These are phyloP conservation scores for Lacerta agilis DNA, from an alignment of 2,797 vertebrate genomes.

Conservation along the genomic window DNA sequence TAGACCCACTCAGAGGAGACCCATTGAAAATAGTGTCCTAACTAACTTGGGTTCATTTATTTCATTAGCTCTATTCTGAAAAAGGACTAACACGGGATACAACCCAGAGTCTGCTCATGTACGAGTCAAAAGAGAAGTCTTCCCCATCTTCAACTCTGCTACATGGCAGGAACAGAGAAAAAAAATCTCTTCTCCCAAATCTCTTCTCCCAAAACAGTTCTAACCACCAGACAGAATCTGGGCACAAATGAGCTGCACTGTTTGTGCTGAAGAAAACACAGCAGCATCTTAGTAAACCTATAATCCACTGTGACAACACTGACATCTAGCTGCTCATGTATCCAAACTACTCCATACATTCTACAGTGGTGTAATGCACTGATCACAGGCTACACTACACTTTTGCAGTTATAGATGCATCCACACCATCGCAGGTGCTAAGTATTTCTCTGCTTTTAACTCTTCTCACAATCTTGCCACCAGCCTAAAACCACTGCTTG, in stretches of 20 bases:
- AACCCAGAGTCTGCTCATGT: no score
- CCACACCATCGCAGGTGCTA: not conserved
- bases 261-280: not conserved
- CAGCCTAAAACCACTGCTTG: not conserved
- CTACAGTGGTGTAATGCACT: not conserved
- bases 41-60: no score
- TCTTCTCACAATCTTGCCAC: not conserved
- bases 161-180: not conserved
- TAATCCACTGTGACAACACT: constrained; percentile 20
- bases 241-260: not conserved
- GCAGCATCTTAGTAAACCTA: not conserved
- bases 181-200: not conserved
- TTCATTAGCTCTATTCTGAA: no score
- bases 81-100: no score
- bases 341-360: not conserved
- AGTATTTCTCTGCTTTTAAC: not conserved
- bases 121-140: not conserved
- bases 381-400: not conserved
- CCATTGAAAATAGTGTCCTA: no score
- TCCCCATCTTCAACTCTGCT: not conserved
- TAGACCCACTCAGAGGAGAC: no score
- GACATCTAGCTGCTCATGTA: constrained; percentile 32
- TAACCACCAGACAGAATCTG: not conserved
- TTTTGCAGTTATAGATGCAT: not conserved
- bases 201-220: not conserved